These are phyloP conservation scores for Stenichneumon culpator DNA, from an alignment of 2,888 invertebrate genomes.

Conservation along the genomic window DNA sequence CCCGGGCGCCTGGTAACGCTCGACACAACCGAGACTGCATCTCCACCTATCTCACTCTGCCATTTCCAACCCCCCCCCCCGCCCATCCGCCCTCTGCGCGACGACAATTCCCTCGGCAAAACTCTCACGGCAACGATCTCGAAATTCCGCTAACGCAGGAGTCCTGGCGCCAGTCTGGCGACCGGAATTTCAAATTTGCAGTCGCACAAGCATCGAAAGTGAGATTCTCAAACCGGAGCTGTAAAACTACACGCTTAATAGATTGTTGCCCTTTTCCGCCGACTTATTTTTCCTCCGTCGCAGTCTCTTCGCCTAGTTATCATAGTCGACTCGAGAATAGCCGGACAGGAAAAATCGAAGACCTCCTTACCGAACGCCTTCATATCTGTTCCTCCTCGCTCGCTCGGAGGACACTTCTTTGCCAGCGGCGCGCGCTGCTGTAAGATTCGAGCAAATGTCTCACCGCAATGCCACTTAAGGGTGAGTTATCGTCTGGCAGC, in stretches of 20 bases:
- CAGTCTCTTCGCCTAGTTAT: conserved; percentile 17
- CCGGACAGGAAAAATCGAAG: conserved; percentile 7
- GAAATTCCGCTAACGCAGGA: not conserved
- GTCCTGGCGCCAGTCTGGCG: not conserved
- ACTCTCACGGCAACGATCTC: conserved; percentile 14
- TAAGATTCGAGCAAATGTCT: conserved; percentile 5
- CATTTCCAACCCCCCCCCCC: not conserved
- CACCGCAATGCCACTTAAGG: conserved; percentile 63
- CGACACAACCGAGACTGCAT: conserved; percentile 1
- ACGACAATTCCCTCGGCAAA: conserved; percentile 1
- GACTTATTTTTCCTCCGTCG: conserved; percentile 45
- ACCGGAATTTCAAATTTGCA: not conserved
- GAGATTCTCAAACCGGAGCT: not conserved
- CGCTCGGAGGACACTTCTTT: not conserved
- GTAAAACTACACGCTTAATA: too few relatives aligned
- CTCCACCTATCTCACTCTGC: not conserved
- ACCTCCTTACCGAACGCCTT: not conserved
- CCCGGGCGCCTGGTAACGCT: conserved; percentile 29
- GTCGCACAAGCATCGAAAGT: not conserved
- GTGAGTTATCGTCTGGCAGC: conserved; percentile 55
- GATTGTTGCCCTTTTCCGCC: conserved; percentile 38
- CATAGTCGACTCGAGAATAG: not conserved
- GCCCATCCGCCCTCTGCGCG: not conserved
- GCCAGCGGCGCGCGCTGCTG: not conserved
- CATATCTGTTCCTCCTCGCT: conserved; percentile 4